Evolutionary conservation across 2,888 invertebrate species (phyloP).

Genomic region (Tetragonisca angustula): DNA sequence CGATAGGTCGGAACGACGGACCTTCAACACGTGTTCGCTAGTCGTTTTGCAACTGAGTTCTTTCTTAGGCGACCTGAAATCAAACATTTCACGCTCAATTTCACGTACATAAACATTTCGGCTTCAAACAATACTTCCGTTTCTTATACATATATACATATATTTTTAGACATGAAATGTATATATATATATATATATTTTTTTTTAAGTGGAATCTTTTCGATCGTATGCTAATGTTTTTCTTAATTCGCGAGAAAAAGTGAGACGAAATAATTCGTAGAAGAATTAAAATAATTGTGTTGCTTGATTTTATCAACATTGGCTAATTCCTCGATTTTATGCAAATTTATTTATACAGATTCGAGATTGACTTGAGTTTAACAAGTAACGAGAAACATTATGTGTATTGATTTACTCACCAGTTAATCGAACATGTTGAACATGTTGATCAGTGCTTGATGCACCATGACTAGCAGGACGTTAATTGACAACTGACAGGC

Average conservation of each 20-base stretch:
- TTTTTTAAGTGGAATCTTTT: too few relatives aligned
- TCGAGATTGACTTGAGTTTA: background rate
- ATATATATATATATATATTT: too few relatives aligned
- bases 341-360: too few relatives aligned
- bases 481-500: conserved; percentile 42
- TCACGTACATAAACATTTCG: too few relatives aligned
- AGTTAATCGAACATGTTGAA: conserved; percentile 42
- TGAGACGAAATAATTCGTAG: too few relatives aligned
- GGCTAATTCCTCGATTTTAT: too few relatives aligned
- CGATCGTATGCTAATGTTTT: too few relatives aligned
- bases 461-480: conserved; percentile 37
- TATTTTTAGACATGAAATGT: too few relatives aligned
- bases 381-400: background rate
- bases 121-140: fast-evolving
- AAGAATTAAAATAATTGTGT: too few relatives aligned
- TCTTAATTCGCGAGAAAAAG: too few relatives aligned
- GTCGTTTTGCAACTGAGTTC: conserved; percentile 15
- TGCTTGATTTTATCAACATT: too few relatives aligned
- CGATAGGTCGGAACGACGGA: conserved; percentile 23
- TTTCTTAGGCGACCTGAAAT: conserved; percentile 34
- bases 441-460: conserved; percentile 38
- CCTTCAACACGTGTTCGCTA: conserved; percentile 9
- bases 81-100: conserved; percentile 8
- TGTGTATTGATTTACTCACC: conserved; percentile 31
- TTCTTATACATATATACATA: too few relatives aligned